Evolutionary conservation across 2,113 vertebrate genomes (phyloP).

Genomic region (Osmerus mordax): DNA sequence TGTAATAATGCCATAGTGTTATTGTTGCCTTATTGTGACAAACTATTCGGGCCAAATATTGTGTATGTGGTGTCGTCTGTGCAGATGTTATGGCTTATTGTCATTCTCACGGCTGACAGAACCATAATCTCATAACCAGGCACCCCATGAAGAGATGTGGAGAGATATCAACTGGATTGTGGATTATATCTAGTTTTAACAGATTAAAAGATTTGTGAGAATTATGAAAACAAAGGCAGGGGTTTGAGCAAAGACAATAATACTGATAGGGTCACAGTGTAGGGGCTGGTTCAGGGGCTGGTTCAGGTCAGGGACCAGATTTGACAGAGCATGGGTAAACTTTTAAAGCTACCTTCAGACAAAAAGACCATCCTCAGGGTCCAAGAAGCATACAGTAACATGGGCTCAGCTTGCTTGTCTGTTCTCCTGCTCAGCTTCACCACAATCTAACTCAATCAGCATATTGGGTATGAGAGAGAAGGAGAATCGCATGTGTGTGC

Average conservation of each 20-base stretch:
- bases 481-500: neutral
- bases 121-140: slow-evolving; percentile 8
- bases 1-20: too few relatives aligned
- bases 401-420: too few relatives aligned
- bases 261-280: slow-evolving; percentile 5
- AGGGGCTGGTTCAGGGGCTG: neutral
- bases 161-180: neutral
- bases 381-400: too few relatives aligned
- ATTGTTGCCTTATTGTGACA: neutral
- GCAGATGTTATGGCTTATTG: neutral
- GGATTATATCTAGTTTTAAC: slow-evolving; percentile 22
- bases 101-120: neutral
- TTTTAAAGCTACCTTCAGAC: slow-evolving; percentile 11
- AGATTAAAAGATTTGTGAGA: slow-evolving; percentile 37
- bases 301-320: neutral
- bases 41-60: neutral
- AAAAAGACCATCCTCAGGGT: too few relatives aligned
- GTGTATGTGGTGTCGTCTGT: neutral
- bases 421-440: too few relatives aligned
- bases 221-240: slow-evolving; percentile 10
- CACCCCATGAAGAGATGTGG: neutral
- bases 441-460: neutral
- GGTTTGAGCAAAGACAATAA: slow-evolving; percentile 14
- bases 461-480: neutral
- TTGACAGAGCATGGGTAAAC: slow-evolving; percentile 10